A percentile compares a stretch with the other conserved stretches of the same genome.
These are phyloP conservation scores for Upupa epops DNA, from an alignment of 2,113 vertebrate species.

Conservation along the genomic window DNA sequence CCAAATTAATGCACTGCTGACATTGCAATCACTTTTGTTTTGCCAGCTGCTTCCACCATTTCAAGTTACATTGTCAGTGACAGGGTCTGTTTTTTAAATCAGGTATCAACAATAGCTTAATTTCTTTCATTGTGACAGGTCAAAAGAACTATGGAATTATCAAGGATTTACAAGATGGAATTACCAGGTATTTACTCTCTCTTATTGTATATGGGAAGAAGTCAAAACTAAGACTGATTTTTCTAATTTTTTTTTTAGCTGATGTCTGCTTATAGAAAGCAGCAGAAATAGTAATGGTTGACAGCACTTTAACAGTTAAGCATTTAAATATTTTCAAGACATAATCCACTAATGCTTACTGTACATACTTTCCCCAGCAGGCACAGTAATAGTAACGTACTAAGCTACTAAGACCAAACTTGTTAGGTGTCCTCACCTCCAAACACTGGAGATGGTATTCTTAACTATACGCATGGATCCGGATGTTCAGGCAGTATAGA, in stretches of 20 bases:
- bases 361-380: neutral
- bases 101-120: neutral
- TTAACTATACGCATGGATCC: neutral
- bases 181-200: neutral
- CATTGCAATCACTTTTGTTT: neutral
- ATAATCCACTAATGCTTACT: neutral
- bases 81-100: neutral
- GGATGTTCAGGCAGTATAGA: neutral
- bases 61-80: neutral
- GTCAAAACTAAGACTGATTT: neutral
- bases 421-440: neutral
- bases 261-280: neutral
- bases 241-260: neutral
- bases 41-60: neutral
- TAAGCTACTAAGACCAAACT: neutral
- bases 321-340: neutral
- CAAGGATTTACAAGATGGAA: too few species aligned
- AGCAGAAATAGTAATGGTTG: neutral
- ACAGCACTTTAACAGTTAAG: neutral
- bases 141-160: neutral
- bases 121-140: neutral
- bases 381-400: neutral
- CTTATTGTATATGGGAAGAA: neutral
- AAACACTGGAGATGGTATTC: neutral
- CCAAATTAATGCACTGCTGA: neutral